phyloP scores from a whole-genome alignment of 2,797 vertebrate species.

The Ptychadena robeensis region DNA sequence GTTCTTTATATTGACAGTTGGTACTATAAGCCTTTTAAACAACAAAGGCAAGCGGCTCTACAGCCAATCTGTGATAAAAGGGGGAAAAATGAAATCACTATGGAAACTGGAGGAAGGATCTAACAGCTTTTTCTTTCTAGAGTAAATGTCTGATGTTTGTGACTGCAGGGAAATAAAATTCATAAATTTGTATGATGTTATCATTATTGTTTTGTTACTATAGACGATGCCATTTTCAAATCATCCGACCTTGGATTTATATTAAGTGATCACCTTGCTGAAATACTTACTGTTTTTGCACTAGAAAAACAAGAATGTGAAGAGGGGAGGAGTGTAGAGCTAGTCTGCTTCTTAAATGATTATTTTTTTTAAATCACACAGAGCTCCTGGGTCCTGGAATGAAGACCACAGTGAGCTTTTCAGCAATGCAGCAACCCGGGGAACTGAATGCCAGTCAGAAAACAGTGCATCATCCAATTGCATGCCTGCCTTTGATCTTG shows the following conservation, averaged over 20 bases:
- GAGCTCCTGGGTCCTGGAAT: slow-evolving; percentile 63
- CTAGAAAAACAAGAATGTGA: slow-evolving; percentile 70
- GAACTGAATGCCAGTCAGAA: slow-evolving; percentile 70
- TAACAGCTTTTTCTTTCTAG: slow-evolving; percentile 84
- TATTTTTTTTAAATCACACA: slow-evolving; percentile 63
- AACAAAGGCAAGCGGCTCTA: slow-evolving; percentile 79
- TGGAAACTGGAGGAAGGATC: slow-evolving; percentile 84
- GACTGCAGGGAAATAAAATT: slow-evolving; percentile 75
- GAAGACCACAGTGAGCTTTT: slow-evolving; percentile 61
- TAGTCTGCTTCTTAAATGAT: slow-evolving; percentile 70
- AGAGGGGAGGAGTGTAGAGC: slow-evolving; percentile 65
- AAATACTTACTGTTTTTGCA: slow-evolving; percentile 72
- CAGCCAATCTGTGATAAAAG: slow-evolving; percentile 84
- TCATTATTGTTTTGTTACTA: slow-evolving; percentile 80
- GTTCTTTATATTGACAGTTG: slow-evolving; percentile 77
- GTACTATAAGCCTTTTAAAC: slow-evolving; percentile 78
- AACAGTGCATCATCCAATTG: slow-evolving; percentile 68
- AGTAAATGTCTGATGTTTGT: slow-evolving; percentile 83
- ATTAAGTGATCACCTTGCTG: slow-evolving; percentile 74
- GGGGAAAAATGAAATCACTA: slow-evolving; percentile 81
- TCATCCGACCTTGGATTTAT: slow-evolving; percentile 77
- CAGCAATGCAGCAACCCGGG: slow-evolving; percentile 69
- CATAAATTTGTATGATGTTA: slow-evolving; percentile 80
- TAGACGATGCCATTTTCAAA: slow-evolving; percentile 75
- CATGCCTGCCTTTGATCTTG: slow-evolving; percentile 72